phyloP scores from a whole-genome alignment of 2,797 vertebrate species.

The Gymnoscopelus braueri region DNA sequence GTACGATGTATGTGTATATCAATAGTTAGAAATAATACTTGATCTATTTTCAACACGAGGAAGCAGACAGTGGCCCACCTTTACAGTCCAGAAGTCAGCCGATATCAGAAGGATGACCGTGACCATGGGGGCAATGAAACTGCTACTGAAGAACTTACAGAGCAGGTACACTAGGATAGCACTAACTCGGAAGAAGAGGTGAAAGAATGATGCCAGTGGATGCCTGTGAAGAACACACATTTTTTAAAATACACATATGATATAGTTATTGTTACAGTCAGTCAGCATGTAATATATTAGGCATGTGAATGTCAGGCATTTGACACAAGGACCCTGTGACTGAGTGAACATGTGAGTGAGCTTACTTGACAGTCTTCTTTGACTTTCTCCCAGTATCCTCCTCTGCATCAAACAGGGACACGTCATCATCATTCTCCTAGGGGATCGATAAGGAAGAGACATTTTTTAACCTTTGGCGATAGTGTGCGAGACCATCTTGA shows the following conservation, averaged over 20 bases:
- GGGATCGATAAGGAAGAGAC: constrained; percentile 45
- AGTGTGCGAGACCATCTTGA: not conserved
- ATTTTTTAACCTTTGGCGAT: constrained; percentile 3
- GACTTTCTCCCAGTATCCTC: constrained; percentile 83
- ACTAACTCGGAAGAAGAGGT: constrained; percentile 91
- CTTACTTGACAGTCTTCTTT: constrained; percentile 86
- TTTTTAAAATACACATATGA: not conserved
- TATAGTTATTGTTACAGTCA: not conserved
- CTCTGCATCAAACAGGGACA: constrained; percentile 94
- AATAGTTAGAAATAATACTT: too few relatives aligned
- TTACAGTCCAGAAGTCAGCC: constrained; percentile 97
- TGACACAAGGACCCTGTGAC: not conserved
- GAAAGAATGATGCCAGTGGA: constrained; percentile 94
- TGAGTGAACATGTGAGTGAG: not conserved
- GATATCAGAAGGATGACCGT: constrained; percentile 94
- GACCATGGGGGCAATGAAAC: constrained; percentile 95
- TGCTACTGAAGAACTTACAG: constrained; percentile 84
- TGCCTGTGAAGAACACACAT: constrained; percentile 77
- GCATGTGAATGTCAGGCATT: not conserved
- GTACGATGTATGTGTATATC: too few relatives aligned
- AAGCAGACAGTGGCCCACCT: constrained; percentile 74
- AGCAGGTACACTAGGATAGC: constrained; percentile 90
- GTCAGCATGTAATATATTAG: not conserved
- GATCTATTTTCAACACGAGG: not conserved
- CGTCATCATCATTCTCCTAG: constrained; percentile 93